phyloP scores from a whole-genome alignment of 2,888 invertebrate species.

The Rutpela maculata region DNA sequence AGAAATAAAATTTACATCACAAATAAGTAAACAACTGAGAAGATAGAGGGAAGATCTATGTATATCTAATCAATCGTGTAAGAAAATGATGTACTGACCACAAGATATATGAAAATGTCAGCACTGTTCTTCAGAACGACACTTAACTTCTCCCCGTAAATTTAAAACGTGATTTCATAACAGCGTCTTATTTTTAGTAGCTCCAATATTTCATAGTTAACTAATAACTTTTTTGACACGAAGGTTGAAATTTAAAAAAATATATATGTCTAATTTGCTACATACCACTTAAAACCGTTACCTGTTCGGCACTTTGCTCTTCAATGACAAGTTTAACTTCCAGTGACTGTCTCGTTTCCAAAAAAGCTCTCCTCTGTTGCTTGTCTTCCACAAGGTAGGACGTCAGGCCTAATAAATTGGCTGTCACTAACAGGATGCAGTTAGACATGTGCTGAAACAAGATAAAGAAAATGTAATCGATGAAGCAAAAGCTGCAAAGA shows the following conservation, averaged over 20 bases:
- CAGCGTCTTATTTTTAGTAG: too few relatives aligned
- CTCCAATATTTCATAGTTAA: too few relatives aligned
- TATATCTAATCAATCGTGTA: too few relatives aligned
- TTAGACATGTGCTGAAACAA: constrained; percentile 83
- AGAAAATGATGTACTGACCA: too few relatives aligned
- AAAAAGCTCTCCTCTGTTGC: constrained; percentile 91
- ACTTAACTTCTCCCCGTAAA: too few relatives aligned
- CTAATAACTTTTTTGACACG: too few relatives aligned
- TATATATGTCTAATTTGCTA: neutral
- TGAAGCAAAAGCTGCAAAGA: neutral
- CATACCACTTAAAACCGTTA: constrained; percentile 66
- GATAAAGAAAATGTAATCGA: constrained; percentile 34
- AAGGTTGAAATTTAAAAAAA: neutral
- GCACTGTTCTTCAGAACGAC: too few relatives aligned
- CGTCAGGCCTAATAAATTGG: constrained; percentile 85
- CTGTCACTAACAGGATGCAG: constrained; percentile 81
- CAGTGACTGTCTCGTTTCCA: constrained; percentile 92
- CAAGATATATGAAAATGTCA: too few relatives aligned
- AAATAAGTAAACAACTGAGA: too few relatives aligned
- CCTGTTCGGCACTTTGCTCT: constrained; percentile 95
- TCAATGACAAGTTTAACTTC: constrained; percentile 95
- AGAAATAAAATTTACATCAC: too few relatives aligned
- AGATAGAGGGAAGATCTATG: too few relatives aligned
- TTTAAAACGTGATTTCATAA: too few relatives aligned
- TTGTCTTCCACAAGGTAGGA: constrained; percentile 87